Percentiles rank a stretch among this genome's conserved stretches.
Evolutionary conservation across 2,113 vertebrate genomes (phyloP).

Genomic region (Sebastes schlegelii): DNA sequence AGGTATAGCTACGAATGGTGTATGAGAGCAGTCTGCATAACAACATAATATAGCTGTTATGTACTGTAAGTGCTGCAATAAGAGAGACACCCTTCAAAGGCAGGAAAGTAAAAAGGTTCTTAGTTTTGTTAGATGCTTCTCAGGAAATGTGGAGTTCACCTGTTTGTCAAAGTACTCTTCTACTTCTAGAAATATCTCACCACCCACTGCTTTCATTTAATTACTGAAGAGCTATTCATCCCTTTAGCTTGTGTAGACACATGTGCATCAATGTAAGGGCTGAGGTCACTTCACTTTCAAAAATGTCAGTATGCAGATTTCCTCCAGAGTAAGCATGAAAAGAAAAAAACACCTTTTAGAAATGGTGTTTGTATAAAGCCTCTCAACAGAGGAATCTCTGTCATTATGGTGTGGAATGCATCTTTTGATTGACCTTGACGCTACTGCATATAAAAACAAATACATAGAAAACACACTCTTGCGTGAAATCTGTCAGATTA

Average conservation of each 20-base stretch:
- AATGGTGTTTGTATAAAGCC: neutral
- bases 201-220: neutral
- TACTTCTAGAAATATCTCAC: neutral
- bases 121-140: neutral
- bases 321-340: neutral
- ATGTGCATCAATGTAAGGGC: no score
- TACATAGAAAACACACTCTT: neutral
- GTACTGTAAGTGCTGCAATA: neutral
- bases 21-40: no score
- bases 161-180: neutral
- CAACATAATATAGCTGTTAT: neutral
- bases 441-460: neutral
- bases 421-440: slow-evolving; percentile 15
- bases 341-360: slow-evolving; percentile 2
- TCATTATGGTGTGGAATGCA: neutral
- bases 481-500: neutral
- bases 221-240: neutral
- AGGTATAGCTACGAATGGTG: no score
- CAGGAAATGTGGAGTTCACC: neutral
- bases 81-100: neutral
- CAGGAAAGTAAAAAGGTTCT: neutral
- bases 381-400: neutral
- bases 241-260: neutral
- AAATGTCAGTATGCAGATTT: neutral
- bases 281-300: neutral